Evolutionary conservation across 2,113 vertebrate genomes (phyloP).

Genomic region (Suricata suricatta): DNA sequence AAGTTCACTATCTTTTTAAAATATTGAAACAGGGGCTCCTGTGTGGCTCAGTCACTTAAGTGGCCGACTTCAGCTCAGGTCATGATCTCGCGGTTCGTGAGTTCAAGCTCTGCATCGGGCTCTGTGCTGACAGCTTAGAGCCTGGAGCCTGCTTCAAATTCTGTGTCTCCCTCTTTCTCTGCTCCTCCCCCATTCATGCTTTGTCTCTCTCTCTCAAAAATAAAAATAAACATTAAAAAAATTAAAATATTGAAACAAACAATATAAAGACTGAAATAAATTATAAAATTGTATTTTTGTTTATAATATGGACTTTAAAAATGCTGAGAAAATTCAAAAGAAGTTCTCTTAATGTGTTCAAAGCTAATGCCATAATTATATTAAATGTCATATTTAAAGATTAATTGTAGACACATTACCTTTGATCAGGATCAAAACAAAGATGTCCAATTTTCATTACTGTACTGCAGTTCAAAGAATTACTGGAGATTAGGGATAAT

Average conservation of each 20-base stretch:
- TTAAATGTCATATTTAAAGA: slow-evolving; percentile 2
- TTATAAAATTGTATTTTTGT: slow-evolving; percentile 2
- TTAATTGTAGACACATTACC: slow-evolving; percentile 39
- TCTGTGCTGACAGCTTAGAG: too few species aligned
- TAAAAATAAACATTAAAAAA: too few species aligned
- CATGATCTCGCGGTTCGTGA: too few species aligned
- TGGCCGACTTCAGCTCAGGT: too few species aligned
- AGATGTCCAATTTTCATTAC: background rate
- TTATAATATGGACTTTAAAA: background rate
- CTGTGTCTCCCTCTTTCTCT: too few species aligned
- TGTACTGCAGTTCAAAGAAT: background rate
- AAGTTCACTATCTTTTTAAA: slow-evolving; percentile 24
- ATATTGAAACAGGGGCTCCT: background rate
- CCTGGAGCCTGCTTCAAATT: too few species aligned
- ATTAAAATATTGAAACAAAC: background rate
- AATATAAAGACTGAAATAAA: background rate
- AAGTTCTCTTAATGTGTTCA: background rate
- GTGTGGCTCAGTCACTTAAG: too few species aligned
- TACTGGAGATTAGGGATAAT: background rate
- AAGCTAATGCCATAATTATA: background rate
- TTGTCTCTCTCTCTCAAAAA: too few species aligned
- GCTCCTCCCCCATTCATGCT: too few species aligned
- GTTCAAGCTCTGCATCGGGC: too few species aligned
- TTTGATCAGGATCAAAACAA: background rate
- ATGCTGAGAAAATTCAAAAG: background rate